Evolutionary conservation across 1,140 invertebrate genomes (phyloP), one percentile per base, ranked within the genome.

Genomic region (Lasioglossum baleicum): DNA sequence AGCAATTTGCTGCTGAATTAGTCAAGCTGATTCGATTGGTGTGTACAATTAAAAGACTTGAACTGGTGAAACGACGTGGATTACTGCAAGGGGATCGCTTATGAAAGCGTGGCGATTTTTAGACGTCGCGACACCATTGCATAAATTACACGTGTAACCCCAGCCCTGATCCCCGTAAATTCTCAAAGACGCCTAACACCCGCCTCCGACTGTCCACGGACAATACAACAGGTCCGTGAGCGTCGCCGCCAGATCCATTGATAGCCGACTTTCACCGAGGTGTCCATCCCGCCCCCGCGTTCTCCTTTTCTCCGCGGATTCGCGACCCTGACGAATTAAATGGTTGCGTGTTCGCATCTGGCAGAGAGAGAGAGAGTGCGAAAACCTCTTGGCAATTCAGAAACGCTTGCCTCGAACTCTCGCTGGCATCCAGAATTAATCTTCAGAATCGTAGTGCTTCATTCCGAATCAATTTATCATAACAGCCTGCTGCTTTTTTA

Each of bases 41-140:
- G 26, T 26, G 26, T 26, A 26, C 26, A 26, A 26, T 26, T 26
- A 26, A 26, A 35, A 35, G 35, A 35, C 35, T 35, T 35, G 35
- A 35, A 3, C 35, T 35, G 35, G 3, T 35, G 35, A 35, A 35
- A 35, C 35, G 35, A 3, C 44, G 44, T 8, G 44, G 8, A 8
- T 11, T 13, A 48, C 13, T 11, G 44, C 44, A 10, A 11, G 44
- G 10, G 91, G 48, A 44, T 35, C 60, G 71, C 26, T 91, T 91
- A 86, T 84, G 88, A 91, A 91, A 91, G 88, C 85, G 75, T 61
- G 74, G 70, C 87, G 81, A 87, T 88, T 91, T 91, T 91, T 90
- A 90, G 87, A 91, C 85, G 35, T 85, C 42, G 87, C 75, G 83
- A 73, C 87, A 88, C 82, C 83, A 68, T 90, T 89, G 81, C 85